Percentiles rank a stretch among this genome's conserved stretches.
These are phyloP conservation scores for Drosophila subquinaria DNA, from an alignment of 2,888 invertebrate genomes.

Conservation along the genomic window DNA sequence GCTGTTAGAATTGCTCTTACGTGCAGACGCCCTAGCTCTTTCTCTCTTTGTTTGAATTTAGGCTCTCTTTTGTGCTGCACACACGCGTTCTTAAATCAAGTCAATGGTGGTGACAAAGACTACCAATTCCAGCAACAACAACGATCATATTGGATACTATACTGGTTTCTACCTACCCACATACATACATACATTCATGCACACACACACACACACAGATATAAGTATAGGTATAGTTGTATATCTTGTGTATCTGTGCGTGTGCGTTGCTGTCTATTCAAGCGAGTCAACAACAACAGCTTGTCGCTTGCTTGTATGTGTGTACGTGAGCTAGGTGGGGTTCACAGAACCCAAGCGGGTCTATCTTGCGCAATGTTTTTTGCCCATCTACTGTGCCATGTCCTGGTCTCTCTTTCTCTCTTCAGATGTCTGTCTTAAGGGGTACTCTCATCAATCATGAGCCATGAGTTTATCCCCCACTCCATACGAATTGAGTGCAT, in stretches of 20 bases:
- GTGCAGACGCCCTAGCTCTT: slow-evolving; percentile 18
- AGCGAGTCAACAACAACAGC: slow-evolving; percentile 42
- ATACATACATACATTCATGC: slow-evolving; percentile 5
- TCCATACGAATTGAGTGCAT: neutral
- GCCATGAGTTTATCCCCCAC: slow-evolving; percentile 3
- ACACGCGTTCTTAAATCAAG: slow-evolving; percentile 56
- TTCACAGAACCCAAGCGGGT: slow-evolving; percentile 61
- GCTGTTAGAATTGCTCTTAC: slow-evolving; percentile 31
- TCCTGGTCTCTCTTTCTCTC: slow-evolving; percentile 37
- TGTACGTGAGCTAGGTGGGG: slow-evolving; percentile 58
- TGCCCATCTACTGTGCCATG: slow-evolving; percentile 40
- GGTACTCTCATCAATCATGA: slow-evolving; percentile 28
- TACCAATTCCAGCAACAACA: slow-evolving; percentile 33
- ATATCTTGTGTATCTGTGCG: slow-evolving; percentile 18
- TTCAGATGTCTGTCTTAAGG: neutral
- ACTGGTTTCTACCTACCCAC: slow-evolving; percentile 57
- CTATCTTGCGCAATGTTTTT: slow-evolving; percentile 59
- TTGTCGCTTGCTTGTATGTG: slow-evolving; percentile 1
- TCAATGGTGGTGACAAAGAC: slow-evolving; percentile 48
- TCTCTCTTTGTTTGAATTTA: neutral
- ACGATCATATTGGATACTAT: slow-evolving; percentile 38
- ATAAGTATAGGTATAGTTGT: neutral
- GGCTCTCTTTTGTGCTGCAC: slow-evolving; percentile 27
- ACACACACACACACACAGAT: slow-evolving; percentile 5
- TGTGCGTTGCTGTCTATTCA: slow-evolving; percentile 50